A percentile compares a stretch with the other conserved stretches of the same genome.
These are phyloP conservation scores for Hippocampus barbouri DNA, from an alignment of 2,113 vertebrate genomes.

Conservation along the genomic window DNA sequence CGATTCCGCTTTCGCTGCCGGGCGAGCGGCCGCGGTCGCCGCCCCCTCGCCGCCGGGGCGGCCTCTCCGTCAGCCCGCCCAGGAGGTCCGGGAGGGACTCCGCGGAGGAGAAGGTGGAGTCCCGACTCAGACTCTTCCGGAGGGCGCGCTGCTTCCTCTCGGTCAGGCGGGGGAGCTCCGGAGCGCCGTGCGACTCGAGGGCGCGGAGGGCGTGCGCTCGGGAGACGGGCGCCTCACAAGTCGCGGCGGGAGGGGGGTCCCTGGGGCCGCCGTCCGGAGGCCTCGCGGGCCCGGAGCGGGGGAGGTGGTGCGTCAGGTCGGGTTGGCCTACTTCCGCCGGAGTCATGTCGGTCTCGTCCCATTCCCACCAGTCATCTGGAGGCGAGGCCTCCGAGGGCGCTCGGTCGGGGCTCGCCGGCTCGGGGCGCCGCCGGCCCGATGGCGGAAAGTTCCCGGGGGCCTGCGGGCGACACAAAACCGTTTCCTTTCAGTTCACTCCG, in stretches of 20 bases:
- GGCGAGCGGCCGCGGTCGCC: conserved; percentile 67
- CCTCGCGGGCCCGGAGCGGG: background rate
- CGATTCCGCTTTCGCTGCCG: conserved; percentile 89
- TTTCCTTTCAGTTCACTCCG: too few species aligned
- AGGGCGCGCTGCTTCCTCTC: conserved; percentile 69
- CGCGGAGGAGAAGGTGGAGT: conserved; percentile 88
- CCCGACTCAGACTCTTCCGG: conserved; percentile 84
- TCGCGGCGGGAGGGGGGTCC: background rate
- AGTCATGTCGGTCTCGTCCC: conserved; percentile 96
- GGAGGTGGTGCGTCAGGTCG: conserved; percentile 64
- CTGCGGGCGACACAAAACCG: conserved; percentile 55
- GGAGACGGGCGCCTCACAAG: conserved; percentile 65
- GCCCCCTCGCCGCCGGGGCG: conserved; percentile 70
- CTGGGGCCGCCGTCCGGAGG: background rate
- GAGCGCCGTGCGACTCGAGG: conserved; percentile 78
- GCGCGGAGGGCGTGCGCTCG: conserved; percentile 89
- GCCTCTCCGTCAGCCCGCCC: conserved; percentile 63
- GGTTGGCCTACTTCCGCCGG: conserved; percentile 72
- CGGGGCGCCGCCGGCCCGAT: too few species aligned
- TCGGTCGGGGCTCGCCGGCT: too few species aligned
- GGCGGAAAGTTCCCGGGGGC: conserved; percentile 78
- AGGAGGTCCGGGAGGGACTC: conserved; percentile 88
- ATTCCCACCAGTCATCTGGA: conserved; percentile 87
- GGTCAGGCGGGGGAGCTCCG: conserved; percentile 54
- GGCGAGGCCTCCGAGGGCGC: conserved; percentile 47